These are phyloP conservation scores for Eulithis testata DNA, from an alignment of 2,888 invertebrate genomes.

Conservation along the genomic window DNA sequence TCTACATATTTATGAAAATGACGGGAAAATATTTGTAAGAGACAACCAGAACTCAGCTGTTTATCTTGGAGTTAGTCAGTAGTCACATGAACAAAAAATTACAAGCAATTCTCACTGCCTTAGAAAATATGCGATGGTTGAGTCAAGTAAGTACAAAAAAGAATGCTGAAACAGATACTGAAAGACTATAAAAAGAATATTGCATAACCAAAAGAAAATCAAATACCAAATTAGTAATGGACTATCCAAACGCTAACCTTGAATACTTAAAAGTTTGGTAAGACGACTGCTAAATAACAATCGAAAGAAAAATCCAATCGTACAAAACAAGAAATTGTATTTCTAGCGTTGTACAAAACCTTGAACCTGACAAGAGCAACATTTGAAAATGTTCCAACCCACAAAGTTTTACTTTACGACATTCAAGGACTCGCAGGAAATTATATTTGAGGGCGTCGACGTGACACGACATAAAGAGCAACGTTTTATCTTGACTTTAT, in stretches of 20 bases:
- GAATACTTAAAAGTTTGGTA: not conserved
- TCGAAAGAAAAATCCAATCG: not conserved
- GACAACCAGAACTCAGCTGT: no score
- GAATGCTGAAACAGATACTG: no score
- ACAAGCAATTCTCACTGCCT: no score
- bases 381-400: slow-evolving; percentile 53
- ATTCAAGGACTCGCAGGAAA: slow-evolving; percentile 24
- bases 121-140: no score
- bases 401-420: slow-evolving; percentile 40
- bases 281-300: not conserved
- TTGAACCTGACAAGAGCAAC: slow-evolving; percentile 43
- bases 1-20: no score
- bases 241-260: not conserved
- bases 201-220: no score
- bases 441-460: slow-evolving; percentile 9
- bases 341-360: slow-evolving; percentile 22
- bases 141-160: no score
- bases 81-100: no score
- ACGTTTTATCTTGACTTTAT: not conserved
- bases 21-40: no score
- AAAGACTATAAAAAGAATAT: no score
- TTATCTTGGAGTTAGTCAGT: no score
- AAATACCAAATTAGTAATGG: no score
- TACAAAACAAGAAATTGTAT: slow-evolving; percentile 43
- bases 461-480: slow-evolving; percentile 1